phyloP scores from a whole-genome alignment of 2,888 invertebrate genomes.

The Yponomeuta cagnagella region DNA sequence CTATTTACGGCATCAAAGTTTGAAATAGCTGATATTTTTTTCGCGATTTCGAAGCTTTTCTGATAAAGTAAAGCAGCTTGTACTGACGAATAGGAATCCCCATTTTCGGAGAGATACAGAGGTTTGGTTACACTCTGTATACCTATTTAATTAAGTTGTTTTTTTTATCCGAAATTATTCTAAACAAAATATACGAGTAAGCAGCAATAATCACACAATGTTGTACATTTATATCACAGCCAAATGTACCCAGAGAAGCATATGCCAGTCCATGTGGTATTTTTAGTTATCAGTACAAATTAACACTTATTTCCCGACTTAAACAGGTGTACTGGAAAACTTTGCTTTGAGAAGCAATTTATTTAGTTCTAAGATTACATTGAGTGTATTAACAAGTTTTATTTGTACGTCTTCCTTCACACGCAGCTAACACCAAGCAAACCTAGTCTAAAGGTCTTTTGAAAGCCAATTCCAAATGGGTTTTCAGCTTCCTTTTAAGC shows the following conservation, averaged over 20 bases:
- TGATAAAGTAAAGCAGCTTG: no score
- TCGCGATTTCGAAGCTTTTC: no score
- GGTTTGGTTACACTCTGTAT: no score
- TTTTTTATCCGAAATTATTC: no score
- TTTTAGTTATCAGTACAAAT: background rate
- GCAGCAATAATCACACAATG: background rate
- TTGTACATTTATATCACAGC: background rate
- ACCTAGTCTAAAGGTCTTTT: background rate
- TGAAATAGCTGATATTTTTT: no score
- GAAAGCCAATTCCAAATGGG: slow-evolving; percentile 38
- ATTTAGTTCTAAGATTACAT: background rate
- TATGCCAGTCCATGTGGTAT: background rate
- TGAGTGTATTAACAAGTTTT: background rate
- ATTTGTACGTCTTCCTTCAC: background rate
- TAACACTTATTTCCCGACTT: background rate
- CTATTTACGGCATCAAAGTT: no score
- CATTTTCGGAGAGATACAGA: no score
- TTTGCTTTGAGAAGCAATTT: background rate
- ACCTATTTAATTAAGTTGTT: no score
- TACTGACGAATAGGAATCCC: no score
- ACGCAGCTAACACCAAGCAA: background rate
- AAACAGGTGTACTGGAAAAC: background rate
- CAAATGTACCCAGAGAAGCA: background rate
- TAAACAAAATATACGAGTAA: no score
- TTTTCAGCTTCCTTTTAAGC: slow-evolving; percentile 34